Evolutionary conservation across 2,888 invertebrate species (phyloP).

Genomic region (Sphaerophoria rueppellii): DNA sequence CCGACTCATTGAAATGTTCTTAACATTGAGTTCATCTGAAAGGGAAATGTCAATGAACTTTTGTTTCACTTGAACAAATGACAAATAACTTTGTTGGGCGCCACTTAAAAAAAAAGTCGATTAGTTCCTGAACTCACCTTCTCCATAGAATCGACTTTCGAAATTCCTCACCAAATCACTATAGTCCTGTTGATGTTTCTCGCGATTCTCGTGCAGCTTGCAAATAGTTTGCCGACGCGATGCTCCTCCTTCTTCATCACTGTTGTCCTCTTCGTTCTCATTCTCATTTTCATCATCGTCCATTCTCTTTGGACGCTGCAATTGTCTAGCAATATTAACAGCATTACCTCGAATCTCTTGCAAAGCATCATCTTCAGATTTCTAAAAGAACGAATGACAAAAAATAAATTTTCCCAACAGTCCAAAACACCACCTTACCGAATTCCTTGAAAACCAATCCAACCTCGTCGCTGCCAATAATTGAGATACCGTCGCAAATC

Average conservation of each 20-base stretch:
- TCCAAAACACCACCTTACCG: slow-evolving; percentile 74
- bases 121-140: slow-evolving; percentile 72
- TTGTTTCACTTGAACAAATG: too few relatives aligned
- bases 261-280: slow-evolving; percentile 61
- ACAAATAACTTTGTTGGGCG: neutral
- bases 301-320: slow-evolving; percentile 83
- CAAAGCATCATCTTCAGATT: slow-evolving; percentile 80
- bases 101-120: neutral
- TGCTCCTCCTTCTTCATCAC: slow-evolving; percentile 75
- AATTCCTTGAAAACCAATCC: slow-evolving; percentile 81
- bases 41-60: neutral
- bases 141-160: slow-evolving; percentile 78
- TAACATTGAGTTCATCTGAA: slow-evolving; percentile 78
- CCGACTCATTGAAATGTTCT: slow-evolving; percentile 79
- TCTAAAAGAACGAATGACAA: slow-evolving; percentile 2
- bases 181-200: slow-evolving; percentile 77
- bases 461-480: slow-evolving; percentile 87
- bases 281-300: slow-evolving; percentile 78
- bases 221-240: slow-evolving; percentile 79
- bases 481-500: slow-evolving; percentile 89
- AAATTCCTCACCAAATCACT: slow-evolving; percentile 81
- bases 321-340: slow-evolving; percentile 84
- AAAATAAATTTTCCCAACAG: neutral
- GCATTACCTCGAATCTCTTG: slow-evolving; percentile 85
- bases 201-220: slow-evolving; percentile 78